These are phyloP conservation scores for Abramis brama DNA, from an alignment of 2,113 vertebrate genomes.

Conservation along the genomic window DNA sequence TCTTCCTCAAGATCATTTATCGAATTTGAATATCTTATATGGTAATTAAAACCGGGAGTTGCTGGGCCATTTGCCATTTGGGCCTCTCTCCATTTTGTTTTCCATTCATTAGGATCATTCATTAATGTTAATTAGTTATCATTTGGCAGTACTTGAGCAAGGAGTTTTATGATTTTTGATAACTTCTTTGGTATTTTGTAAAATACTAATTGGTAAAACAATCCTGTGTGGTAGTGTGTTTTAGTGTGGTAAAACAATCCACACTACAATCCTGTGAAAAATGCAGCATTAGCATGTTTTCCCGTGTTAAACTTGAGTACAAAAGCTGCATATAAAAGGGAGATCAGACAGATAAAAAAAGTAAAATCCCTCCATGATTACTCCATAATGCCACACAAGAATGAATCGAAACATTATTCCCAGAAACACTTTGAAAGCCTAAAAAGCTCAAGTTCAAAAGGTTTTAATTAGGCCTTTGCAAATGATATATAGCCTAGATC, in stretches of 20 bases:
- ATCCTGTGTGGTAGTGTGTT: not conserved
- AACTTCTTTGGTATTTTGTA: not conserved
- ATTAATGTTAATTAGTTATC: slow-evolving; percentile 15
- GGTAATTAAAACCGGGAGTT: not conserved
- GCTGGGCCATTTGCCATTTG: no score
- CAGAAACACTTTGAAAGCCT: not conserved
- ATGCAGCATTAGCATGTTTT: not conserved
- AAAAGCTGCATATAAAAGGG: slow-evolving; percentile 9
- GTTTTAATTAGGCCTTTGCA: slow-evolving; percentile 28
- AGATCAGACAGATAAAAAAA: not conserved
- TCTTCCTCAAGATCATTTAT: not conserved
- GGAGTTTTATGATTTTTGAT: not conserved
- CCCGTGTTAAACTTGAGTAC: not conserved
- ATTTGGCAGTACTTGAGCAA: not conserved
- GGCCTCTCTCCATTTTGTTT: not conserved
- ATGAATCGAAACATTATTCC: slow-evolving; percentile 20
- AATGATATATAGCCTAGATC: slow-evolving; percentile 31
- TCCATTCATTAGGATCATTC: not conserved
- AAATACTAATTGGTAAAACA: not conserved
- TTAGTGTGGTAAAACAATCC: not conserved
- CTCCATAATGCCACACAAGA: not conserved
- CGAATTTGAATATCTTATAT: not conserved
- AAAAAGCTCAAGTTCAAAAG: slow-evolving; percentile 23
- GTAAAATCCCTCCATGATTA: not conserved
- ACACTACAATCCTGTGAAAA: slow-evolving; percentile 24